Base-by-base conservation (phyloP, 2,113 vertebrate species). In the Lasiurus borealis region DNA sequence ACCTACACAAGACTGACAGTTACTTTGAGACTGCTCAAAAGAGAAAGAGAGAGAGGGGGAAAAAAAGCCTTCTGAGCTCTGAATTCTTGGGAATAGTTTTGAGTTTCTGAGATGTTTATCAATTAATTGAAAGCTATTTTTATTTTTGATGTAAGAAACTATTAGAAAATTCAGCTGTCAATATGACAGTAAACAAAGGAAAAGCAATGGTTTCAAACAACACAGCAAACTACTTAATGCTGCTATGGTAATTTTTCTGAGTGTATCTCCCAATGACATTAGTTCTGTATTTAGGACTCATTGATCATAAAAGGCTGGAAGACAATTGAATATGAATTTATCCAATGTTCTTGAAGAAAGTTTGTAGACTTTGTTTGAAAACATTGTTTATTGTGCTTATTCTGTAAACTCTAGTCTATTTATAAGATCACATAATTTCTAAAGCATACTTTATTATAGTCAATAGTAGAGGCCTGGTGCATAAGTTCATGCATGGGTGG, bases 61-160 rank as follows among this genome's bases (percentile, higher is more conserved):
- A 69, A 93, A 88, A 90, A 75, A 90, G 29, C 3, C 64, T 93
- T 78, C 18, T 83, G 44, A 52, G 3, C 2, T 93, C 6, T 88
- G 34, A 72, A 25, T 86, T 92, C 27, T 18, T 85, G 23, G 25
- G 25, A 13, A 16, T 90, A 76, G 78, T 90, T 96, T 93, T 91
- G 40, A 89, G 50, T 82, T 40, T 88, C 73, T 92, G 7, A 85
- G 44, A 83, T 94, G 29, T 29, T 94, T 96, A 93, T 92, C 73
- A 83, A 27, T 82, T 95, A 69, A 78, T 73, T 92, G 72, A 71
- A 95, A 97, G 19, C 18, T 76, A 44, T 88, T 95, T 96, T 94
- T 21, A 62, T 80, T n/a, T 90, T 80, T 92, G 62, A 95, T 91
- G 64, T 83, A 48, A 73, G 81, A 31, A 90, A 64, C 34, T 92